Evolutionary conservation across 53 echinoderm and acorn worm species (phyloP).

Genomic region (Crossaster papposus): DNA sequence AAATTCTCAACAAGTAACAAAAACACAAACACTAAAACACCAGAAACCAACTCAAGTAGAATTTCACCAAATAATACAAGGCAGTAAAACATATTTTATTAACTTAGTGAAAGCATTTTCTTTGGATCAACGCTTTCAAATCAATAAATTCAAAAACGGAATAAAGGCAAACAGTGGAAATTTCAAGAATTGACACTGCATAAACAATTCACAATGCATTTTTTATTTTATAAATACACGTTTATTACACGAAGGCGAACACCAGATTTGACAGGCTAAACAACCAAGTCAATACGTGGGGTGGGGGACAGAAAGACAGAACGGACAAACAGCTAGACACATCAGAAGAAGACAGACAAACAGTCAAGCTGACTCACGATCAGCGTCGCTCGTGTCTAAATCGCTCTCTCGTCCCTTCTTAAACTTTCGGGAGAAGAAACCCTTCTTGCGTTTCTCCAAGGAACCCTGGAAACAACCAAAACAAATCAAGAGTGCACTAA

Average conservation of each 20-base stretch:
- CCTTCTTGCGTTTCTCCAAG: slow-evolving; percentile 91
- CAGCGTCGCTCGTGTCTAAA: slow-evolving; percentile 95
- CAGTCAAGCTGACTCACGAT: slow-evolving; percentile 77
- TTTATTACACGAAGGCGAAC: not conserved
- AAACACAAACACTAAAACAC: not conserved
- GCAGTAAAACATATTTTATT: not conserved
- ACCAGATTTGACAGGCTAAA: not conserved
- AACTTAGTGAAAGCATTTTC: not conserved
- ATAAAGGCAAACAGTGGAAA: not conserved
- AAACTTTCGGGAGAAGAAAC: slow-evolving; percentile 91
- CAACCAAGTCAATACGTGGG: not conserved
- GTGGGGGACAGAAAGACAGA: not conserved
- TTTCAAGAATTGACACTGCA: not conserved
- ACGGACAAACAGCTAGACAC: not conserved
- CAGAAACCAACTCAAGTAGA: not conserved
- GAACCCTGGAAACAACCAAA: slow-evolving; percentile 66
- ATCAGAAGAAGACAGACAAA: not conserved
- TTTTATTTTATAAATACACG: no score
- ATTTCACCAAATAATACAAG: not conserved
- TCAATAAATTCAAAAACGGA: not conserved
- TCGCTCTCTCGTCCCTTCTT: slow-evolving; percentile 90
- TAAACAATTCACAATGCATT: not conserved
- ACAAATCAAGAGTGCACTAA: not conserved
- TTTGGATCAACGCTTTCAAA: not conserved
- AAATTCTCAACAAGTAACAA: slow-evolving; percentile 1